These are phyloP conservation scores for Sapayoa aenigma DNA, from an alignment of 2,113 vertebrate genomes.

Conservation along the genomic window DNA sequence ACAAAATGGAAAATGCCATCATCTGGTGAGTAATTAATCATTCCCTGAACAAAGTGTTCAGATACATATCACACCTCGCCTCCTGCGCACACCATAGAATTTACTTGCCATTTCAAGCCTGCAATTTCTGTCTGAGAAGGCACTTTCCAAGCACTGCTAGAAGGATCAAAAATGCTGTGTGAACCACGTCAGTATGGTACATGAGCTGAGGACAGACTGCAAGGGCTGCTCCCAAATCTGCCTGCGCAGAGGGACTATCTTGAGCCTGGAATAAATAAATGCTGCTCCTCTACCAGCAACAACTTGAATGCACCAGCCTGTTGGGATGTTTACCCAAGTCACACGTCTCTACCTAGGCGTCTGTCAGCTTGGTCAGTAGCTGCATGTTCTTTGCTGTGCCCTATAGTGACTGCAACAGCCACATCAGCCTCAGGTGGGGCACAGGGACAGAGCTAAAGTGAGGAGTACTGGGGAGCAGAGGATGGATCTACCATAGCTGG, in stretches of 20 bases:
- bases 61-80: not conserved
- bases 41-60: conserved; percentile 40
- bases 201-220: not conserved
- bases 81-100: not conserved
- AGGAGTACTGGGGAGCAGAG: not conserved
- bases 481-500: accelerated
- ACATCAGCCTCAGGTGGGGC: not conserved
- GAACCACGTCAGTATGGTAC: not conserved
- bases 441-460: not conserved
- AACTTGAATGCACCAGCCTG: not conserved
- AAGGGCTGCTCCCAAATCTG: not conserved
- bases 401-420: not conserved
- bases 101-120: conserved; percentile 24
- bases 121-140: not conserved
- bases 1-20: conserved; percentile 81
- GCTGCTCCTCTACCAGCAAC: not conserved
- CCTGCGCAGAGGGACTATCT: not conserved
- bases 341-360: accelerated
- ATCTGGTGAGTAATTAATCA: conserved; percentile 78
- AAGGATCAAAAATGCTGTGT: not conserved
- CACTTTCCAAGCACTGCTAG: not conserved
- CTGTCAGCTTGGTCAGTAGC: not conserved
- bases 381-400: not conserved
- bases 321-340: not conserved
- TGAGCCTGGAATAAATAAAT: not conserved